These are phyloP conservation scores for Zaprionus obscuricornis DNA, from an alignment of 2,888 invertebrate genomes.

Conservation along the genomic window DNA sequence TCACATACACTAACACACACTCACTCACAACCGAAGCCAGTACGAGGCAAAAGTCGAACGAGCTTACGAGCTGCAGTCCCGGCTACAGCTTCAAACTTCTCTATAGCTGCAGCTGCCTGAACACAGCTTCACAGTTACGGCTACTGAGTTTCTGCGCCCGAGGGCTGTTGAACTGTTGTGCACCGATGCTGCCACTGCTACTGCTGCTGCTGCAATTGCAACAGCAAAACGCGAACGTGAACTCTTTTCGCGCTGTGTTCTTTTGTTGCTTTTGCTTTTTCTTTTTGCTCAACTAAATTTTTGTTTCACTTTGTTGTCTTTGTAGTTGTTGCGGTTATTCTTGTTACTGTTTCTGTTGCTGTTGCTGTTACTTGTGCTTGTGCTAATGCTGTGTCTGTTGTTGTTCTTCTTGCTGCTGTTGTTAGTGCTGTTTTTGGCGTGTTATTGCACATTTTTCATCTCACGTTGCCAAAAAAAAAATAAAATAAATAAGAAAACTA, in stretches of 20 bases:
- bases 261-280: slow-evolving; percentile 8
- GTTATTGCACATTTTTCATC: slow-evolving; percentile 59
- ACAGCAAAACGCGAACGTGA: slow-evolving; percentile 37
- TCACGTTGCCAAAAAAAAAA: slow-evolving; percentile 52
- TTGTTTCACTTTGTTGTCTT: slow-evolving; percentile 6
- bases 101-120: slow-evolving; percentile 42
- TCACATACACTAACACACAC: slow-evolving; percentile 33
- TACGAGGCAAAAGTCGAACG: slow-evolving; percentile 26
- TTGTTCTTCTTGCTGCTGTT: slow-evolving; percentile 25
- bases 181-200: slow-evolving; percentile 40
- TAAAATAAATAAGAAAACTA: no score
- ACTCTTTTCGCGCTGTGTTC: slow-evolving; percentile 48
- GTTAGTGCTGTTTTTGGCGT: slow-evolving; percentile 29
- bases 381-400: neutral
- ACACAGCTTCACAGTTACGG: slow-evolving; percentile 26
- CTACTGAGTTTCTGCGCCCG: slow-evolving; percentile 40
- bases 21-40: no score
- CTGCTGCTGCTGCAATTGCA: neutral
- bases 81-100: slow-evolving; percentile 18
- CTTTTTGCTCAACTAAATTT: slow-evolving; percentile 2
- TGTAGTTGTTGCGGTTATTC: slow-evolving; percentile 2
- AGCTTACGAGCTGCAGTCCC: slow-evolving; percentile 34
- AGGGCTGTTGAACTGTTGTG: slow-evolving; percentile 70
- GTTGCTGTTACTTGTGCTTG: neutral
- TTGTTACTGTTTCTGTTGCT: neutral